These are phyloP conservation scores for Alviniconcha strummeri DNA, from an alignment of 2,888 invertebrate species.

Conservation along the genomic window DNA sequence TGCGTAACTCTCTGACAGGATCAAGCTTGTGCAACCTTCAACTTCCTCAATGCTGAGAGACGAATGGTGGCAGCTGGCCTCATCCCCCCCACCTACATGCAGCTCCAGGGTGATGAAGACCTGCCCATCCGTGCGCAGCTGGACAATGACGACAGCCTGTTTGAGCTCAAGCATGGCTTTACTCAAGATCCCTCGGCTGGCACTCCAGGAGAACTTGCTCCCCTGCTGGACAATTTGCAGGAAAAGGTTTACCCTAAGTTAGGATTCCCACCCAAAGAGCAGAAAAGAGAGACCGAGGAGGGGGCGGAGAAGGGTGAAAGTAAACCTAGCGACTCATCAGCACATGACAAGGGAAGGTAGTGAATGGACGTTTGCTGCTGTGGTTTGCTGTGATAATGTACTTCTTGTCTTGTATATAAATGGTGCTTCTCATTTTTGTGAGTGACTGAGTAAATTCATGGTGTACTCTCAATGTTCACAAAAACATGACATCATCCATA, in stretches of 20 bases:
- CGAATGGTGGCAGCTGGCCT: conserved; percentile 79
- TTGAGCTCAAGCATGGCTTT: conserved; percentile 23
- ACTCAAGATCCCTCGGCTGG: not conserved
- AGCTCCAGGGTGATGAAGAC: conserved; percentile 34
- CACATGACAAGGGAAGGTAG: conserved; percentile 7
- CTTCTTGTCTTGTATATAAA: no score
- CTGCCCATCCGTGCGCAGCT: conserved; percentile 16
- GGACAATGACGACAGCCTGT: conserved; percentile 13
- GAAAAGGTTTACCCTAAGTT: conserved; percentile 5
- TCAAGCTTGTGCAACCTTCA: conserved; percentile 91
- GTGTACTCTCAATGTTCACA: no score
- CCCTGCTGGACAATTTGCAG: not conserved
- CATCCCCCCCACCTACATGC: conserved; percentile 74
- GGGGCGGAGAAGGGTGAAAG: not conserved
- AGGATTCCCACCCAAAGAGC: not conserved
- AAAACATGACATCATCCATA: no score
- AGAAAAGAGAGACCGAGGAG: not conserved
- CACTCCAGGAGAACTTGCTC: conserved; percentile 27
- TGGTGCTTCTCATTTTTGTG: no score
- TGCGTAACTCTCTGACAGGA: conserved; percentile 74
- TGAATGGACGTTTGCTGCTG: no score
- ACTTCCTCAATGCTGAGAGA: conserved; percentile 90
- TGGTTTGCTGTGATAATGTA: no score
- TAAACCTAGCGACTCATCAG: not conserved
- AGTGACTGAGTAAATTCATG: no score